These are phyloP conservation scores for Pyxicephalus adspersus DNA, from an alignment of 2,113 vertebrate genomes.

Conservation along the genomic window DNA sequence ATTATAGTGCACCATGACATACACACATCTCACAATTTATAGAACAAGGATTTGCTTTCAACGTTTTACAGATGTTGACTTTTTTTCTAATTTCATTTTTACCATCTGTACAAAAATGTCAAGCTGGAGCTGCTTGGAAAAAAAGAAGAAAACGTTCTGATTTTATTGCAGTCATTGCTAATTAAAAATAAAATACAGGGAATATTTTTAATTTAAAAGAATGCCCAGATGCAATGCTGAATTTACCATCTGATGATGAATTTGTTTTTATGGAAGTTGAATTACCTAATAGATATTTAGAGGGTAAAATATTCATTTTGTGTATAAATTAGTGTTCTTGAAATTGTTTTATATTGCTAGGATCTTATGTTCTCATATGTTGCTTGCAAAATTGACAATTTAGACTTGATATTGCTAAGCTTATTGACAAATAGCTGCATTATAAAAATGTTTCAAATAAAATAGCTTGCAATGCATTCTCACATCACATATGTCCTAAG, in stretches of 20 bases:
- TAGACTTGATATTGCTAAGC: no score
- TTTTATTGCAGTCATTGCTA: constrained; percentile 15
- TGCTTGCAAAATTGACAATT: background rate
- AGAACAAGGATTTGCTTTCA: constrained; percentile 22
- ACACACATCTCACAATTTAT: background rate
- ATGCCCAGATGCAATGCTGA: background rate
- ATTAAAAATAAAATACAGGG: constrained; percentile 55
- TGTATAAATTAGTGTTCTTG: background rate
- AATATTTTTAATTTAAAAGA: constrained; percentile 7
- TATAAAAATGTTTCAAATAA: no score
- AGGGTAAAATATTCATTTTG: background rate
- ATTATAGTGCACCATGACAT: constrained; percentile 4
- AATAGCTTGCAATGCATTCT: no score
- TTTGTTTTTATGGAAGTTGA: background rate
- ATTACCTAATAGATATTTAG: background rate
- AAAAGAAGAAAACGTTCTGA: constrained; percentile 40
- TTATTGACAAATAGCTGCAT: no score
- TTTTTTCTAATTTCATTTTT: constrained; percentile 60
- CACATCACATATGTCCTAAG: no score
- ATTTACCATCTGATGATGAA: constrained; percentile 2
- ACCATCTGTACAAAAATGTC: constrained; percentile 57
- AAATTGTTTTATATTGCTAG: background rate
- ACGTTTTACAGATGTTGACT: constrained; percentile 56
- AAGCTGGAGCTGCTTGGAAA: constrained; percentile 49
- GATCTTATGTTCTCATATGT: background rate